A percentile compares a stretch with the other conserved stretches of the same genome.
Conservation (phyloP, 2,888 invertebrate species). For the Ectemnius cavifrons region DNA sequence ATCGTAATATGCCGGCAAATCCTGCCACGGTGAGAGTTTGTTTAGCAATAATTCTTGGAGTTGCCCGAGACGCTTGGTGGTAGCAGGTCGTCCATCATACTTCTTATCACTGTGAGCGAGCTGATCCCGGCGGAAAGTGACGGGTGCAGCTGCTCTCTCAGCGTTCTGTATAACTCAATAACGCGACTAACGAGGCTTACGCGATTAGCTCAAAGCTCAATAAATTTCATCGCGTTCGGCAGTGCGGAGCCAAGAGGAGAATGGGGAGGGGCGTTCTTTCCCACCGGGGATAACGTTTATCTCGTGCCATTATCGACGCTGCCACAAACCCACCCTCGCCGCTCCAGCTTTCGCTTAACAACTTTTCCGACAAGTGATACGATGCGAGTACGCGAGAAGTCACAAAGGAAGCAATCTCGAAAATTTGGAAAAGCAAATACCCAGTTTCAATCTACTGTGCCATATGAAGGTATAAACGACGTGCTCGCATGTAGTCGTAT, state of each 20-base stretch:
- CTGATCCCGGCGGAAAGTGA: slow-evolving; percentile 56
- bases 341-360: neutral
- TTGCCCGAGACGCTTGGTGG: slow-evolving; percentile 38
- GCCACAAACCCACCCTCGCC: neutral
- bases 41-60: slow-evolving; percentile 49
- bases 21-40: slow-evolving; percentile 11
- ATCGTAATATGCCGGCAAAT: slow-evolving; percentile 3
- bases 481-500: too few species aligned
- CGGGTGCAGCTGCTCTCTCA: slow-evolving; percentile 57
- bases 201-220: slow-evolving; percentile 44
- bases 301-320: slow-evolving; percentile 1
- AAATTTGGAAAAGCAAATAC: neutral
- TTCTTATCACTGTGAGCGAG: slow-evolving; percentile 55
- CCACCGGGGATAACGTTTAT: slow-evolving; percentile 5
- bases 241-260: neutral
- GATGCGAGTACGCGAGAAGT: too few species aligned
- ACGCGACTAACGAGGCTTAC: slow-evolving; percentile 54
- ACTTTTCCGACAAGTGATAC: neutral
- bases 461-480: too few species aligned
- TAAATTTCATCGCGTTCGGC: slow-evolving; percentile 40
- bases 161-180: slow-evolving; percentile 56
- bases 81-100: slow-evolving; percentile 58
- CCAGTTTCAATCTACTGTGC: too few species aligned
- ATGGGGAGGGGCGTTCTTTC: neutral
- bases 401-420: neutral